phyloP scores from a whole-genome alignment of 92 coral and sea anemone species.

The Muricea muricata region DNA sequence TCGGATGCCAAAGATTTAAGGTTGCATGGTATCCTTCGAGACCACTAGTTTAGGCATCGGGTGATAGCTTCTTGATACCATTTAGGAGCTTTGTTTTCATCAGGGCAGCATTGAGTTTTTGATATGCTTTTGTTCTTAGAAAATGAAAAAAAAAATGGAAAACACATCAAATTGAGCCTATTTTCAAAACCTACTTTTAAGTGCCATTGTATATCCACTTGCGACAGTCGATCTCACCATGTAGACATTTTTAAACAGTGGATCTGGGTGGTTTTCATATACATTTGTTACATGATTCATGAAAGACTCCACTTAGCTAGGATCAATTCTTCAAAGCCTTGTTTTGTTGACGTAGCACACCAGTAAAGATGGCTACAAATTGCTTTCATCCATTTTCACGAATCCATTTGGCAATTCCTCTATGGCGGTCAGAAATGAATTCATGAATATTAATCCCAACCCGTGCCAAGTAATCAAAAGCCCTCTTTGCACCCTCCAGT shows the following conservation, averaged over 20 bases:
- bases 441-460: background rate
- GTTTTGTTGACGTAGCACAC: too few species aligned
- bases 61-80: slow-evolving; percentile 54
- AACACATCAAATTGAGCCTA: background rate
- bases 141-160: background rate
- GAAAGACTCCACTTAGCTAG: too few species aligned
- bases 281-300: slow-evolving; percentile 7
- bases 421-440: slow-evolving; percentile 5
- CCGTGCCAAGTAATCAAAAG: too few species aligned
- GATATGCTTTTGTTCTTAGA: slow-evolving; percentile 60
- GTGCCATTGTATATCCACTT: slow-evolving; percentile 10
- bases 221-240: slow-evolving; percentile 18
- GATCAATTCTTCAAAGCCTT: too few species aligned
- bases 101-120: slow-evolving; percentile 45
- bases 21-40: too few species aligned
- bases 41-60: slow-evolving; percentile 68
- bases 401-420: too few species aligned
- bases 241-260: slow-evolving; percentile 5
- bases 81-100: slow-evolving; percentile 53
- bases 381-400: slow-evolving; percentile 11
- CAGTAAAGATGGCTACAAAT: too few species aligned
- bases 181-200: background rate
- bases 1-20: slow-evolving; percentile 63
- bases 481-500: too few species aligned
- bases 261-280: slow-evolving; percentile 13